Evolutionary conservation across 2,888 invertebrate genomes (phyloP), one percentile per base, ranked within the genome.

Genomic region (Sminthurinus aureus): DNA sequence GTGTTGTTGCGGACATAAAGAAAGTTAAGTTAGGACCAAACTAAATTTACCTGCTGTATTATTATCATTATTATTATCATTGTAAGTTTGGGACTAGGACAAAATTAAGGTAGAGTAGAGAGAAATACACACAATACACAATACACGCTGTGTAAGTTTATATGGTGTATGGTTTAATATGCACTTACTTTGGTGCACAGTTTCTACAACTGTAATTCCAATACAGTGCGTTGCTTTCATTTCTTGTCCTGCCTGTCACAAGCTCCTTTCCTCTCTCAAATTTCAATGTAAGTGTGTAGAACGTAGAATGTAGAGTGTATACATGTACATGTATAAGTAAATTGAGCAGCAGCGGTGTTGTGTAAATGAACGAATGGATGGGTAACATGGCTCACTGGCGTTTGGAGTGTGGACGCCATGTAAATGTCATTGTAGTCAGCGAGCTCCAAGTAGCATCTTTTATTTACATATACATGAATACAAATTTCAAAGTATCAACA

Each of bases 381-480:
- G 38, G 38, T 1, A 38, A 11, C 69, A 9, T n/a, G 75, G 75
- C n/a, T n/a, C 51, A n/a, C n/a, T n/a, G n/a, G n/a, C n/a, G n/a
- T n/a, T n/a, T n/a, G n/a, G n/a, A n/a, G 50, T 20, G 75, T 52
- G 6, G 6, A 6, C 38, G 1, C 0, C 24, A 75, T 51, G 75
- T 50, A 71, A 71, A 75, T 52, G 15, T 51, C 50, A 52, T 52
- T 75, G 52, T 75, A 52, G 75, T 75, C 50, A 38, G 38, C 6
- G 3, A 38, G 38, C 38, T 38, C 15, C 20, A 20, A 12, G 9
- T 51, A 52, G 11, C 11, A 52, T 58, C 20, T 24, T 11, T 76
- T 76, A 76, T 76, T 76, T 76, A 76, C 76, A 76, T 76, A 52
- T 51, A 58, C 76, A 76, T 76, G 76, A 76, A 76, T 76, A 76